Conservation (phyloP, 2,888 invertebrate species). For the Harpalus rubripes region DNA sequence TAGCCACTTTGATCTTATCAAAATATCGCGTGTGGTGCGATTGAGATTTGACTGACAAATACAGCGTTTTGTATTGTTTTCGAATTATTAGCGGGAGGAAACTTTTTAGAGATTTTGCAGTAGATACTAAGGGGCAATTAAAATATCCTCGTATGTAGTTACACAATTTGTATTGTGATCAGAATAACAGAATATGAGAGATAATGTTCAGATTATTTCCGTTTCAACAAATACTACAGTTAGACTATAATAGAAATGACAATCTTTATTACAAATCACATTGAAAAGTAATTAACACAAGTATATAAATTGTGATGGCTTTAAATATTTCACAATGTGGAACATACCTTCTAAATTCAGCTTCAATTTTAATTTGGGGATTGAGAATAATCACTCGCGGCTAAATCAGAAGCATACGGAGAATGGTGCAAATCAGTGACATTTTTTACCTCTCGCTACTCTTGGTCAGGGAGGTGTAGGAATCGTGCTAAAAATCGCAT, state of each 20-base stretch:
- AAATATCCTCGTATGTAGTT: neutral
- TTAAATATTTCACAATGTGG: too few relatives aligned
- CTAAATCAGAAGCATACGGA: too few relatives aligned
- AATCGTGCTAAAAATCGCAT: too few relatives aligned
- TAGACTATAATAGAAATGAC: neutral
- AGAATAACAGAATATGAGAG: neutral
- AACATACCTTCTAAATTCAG: too few relatives aligned
- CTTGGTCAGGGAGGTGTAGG: too few relatives aligned
- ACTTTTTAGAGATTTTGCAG: neutral
- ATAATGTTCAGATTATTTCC: too few relatives aligned
- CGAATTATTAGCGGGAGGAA: neutral
- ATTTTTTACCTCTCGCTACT: too few relatives aligned
- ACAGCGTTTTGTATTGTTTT: slow-evolving; percentile 38
- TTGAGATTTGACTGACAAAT: slow-evolving; percentile 21
- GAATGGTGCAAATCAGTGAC: too few relatives aligned
- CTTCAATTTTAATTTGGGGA: too few relatives aligned
- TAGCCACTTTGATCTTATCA: slow-evolving; percentile 53
- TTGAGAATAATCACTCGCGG: too few relatives aligned
- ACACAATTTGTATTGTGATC: neutral
- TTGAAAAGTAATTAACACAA: neutral
- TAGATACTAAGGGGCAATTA: neutral
- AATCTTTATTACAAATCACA: neutral
- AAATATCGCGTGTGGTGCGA: slow-evolving; percentile 6
- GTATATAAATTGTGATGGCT: neutral
- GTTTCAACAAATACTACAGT: neutral